Evolutionary conservation across 2,797 vertebrate genomes (phyloP), one percentile per base, ranked within the genome.

Genomic region (Spinus olivaceus): DNA sequence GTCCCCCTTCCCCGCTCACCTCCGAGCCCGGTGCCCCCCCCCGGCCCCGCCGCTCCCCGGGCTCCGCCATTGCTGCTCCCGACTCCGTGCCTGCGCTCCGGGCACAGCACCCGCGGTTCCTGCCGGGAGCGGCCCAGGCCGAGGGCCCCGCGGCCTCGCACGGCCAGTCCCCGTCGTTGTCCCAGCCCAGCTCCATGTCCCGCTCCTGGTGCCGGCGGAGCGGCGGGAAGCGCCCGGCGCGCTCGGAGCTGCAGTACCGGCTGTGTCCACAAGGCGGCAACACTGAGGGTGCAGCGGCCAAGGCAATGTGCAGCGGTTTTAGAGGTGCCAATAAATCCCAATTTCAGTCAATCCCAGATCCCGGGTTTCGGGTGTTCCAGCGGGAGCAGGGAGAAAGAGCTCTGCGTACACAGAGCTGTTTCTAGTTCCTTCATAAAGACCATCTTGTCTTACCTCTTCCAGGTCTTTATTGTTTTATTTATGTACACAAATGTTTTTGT

Each of bases 221-320:
- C 28, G 28, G 10, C 22, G 30, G 17, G 39, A 16, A 59, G 17
- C 6, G 12, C 33, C 7, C 11, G 12, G 35, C 5, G 30, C 30
- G 3, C 44, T 5, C 30, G 12, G 24, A 19, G 44, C 64, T 30
- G 78, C 78, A 20, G 54, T 42, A 2, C 35, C 25, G 24, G 10
- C 0, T 16, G 10, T 33, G 8, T 2, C 78, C 54, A 35, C 35
- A 41, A 2, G 25, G 21, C 25, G 13, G 35, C 54, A 30, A 32
- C 64, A 28, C 35, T 0, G 35, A 33, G 18, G 2, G 6, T 0
- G 4, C 0, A 5, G 7, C 4, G 8, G 14, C 6, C 28, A 11
- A 1, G 5, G 51, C 51, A 11, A 23, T 23, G 73, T 24, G 59
- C 47, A 11, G 11, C 1, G 5, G 3, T 3, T 18, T 6, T 7